Conservation (phyloP, 1,140 invertebrate species). For the Popillia japonica region DNA sequence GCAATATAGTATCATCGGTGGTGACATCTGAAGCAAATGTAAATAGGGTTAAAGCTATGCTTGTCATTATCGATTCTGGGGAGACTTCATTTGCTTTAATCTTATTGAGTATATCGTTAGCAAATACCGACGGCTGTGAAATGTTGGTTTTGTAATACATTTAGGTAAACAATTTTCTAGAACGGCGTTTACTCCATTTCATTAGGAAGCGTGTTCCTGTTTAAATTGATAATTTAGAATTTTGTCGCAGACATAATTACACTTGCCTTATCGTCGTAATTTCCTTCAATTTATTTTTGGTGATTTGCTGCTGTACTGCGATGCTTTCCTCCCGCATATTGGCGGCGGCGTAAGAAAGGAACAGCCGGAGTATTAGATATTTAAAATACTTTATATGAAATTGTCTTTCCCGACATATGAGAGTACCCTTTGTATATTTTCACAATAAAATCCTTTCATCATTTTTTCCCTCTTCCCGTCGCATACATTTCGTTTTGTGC, state of each 20-base stretch:
- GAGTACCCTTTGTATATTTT: not conserved
- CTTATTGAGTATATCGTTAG: not conserved
- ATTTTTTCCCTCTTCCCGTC: not conserved
- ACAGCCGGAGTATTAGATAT: no score
- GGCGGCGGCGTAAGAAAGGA: no score
- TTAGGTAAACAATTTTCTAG: not conserved
- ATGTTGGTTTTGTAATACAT: conserved; percentile 1
- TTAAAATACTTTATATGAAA: no score
- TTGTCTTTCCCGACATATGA: no score
- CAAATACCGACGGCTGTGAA: not conserved
- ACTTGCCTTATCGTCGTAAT: no score
- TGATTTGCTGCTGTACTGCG: no score
- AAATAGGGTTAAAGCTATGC: not conserved
- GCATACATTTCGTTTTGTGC: not conserved
- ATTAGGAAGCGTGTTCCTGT: not conserved
- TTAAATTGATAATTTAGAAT: not conserved
- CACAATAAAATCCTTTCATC: not conserved
- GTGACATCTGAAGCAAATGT: not conserved
- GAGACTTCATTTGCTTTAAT: not conserved
- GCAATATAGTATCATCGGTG: not conserved
- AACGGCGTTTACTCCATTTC: not conserved
- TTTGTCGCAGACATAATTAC: no score
- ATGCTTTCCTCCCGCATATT: no score
- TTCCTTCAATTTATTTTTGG: no score
- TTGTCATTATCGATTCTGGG: not conserved